Conservation (phyloP, 2,113 vertebrate species). For the Oceanodroma tethys region DNA sequence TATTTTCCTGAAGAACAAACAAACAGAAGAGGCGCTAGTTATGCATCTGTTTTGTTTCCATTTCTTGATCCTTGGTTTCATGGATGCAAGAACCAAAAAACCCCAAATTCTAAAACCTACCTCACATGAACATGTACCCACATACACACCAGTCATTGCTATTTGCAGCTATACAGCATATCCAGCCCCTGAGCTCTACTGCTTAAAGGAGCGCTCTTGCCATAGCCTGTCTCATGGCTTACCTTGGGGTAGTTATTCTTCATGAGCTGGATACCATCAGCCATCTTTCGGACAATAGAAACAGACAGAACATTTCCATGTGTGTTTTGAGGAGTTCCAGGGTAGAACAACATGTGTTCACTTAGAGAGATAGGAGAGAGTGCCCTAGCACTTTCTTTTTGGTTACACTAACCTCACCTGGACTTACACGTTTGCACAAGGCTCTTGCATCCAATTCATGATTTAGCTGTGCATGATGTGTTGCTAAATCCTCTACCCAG, state of each 20-base stretch:
- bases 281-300: background rate
- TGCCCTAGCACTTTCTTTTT: background rate
- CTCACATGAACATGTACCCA: background rate
- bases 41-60: background rate
- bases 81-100: background rate
- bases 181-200: background rate
- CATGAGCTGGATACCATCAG: background rate
- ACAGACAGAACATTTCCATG: background rate
- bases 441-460: background rate
- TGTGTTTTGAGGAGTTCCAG: background rate
- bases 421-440: background rate
- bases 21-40: background rate
- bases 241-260: background rate
- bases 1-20: constrained; percentile 80
- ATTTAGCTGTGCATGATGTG: background rate
- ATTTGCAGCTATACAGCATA: background rate
- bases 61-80: background rate
- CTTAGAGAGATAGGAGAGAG: background rate
- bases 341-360: background rate
- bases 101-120: background rate
- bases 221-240: background rate
- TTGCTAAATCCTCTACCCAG: background rate
- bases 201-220: background rate
- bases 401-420: background rate
- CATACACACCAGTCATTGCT: no score